A percentile compares a stretch with the other conserved stretches of the same genome.
Evolutionary conservation across 2,113 vertebrate species (phyloP).

Genomic region (Dipodomys spectabilis): DNA sequence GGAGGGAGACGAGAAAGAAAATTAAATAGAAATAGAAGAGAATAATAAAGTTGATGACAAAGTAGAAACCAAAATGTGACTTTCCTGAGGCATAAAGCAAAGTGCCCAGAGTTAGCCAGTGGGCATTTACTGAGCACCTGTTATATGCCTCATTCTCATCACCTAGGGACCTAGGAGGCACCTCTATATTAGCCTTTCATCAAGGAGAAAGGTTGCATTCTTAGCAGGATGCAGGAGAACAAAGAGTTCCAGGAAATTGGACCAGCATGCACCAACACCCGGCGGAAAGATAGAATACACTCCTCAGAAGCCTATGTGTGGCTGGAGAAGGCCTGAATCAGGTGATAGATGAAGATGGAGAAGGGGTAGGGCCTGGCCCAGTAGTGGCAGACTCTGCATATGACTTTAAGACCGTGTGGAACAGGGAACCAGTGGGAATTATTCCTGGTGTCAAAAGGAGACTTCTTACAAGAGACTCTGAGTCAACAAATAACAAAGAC

Average conservation of each 20-base stretch:
- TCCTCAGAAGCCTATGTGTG: neutral
- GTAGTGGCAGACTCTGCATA: neutral
- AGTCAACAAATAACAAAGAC: too few species aligned
- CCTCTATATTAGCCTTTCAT: neutral
- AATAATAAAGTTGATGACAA: too few species aligned
- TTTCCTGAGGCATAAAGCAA: neutral
- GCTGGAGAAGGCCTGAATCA: neutral
- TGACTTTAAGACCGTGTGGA: neutral
- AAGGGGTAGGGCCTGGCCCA: neutral
- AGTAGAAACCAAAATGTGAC: neutral
- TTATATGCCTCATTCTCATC: neutral
- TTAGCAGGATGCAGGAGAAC: neutral
- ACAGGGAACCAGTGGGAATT: rapidly evolving
- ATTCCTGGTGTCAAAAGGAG: neutral
- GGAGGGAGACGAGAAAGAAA: too few species aligned
- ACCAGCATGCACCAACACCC: neutral
- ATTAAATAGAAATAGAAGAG: too few species aligned
- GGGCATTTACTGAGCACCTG: neutral
- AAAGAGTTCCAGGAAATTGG: neutral
- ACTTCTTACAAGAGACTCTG: neutral
- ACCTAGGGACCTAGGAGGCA: too few species aligned
- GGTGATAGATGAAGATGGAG: neutral
- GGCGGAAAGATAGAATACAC: neutral
- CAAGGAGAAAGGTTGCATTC: neutral
- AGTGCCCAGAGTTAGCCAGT: neutral